Evolutionary conservation across 2,888 invertebrate species (phyloP), one percentile per base, ranked within the genome.

Genomic region (Mylabris sibirica): DNA sequence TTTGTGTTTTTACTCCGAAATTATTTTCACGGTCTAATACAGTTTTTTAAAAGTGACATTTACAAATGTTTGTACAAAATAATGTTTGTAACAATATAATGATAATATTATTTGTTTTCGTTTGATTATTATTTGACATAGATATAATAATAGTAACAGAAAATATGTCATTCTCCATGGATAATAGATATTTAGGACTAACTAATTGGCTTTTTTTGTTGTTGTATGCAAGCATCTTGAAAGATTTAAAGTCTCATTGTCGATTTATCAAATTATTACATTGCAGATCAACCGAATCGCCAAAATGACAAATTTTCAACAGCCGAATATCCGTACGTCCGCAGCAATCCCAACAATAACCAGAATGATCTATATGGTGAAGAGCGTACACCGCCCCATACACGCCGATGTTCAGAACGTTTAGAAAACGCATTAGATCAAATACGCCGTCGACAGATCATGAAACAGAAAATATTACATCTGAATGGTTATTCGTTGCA

Each of bases 341-440:
- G 81, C 22, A 80, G 77, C 24, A 76, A 74, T 65, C 77, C 74
- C 9, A 82, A 82, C 74, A 81, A 79, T 69, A 71, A 76, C 62
- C 57, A 24, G 2, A 26, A 57, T n/a, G n/a, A 57, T 26, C 74
- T 77, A 53, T 74, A 78, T 66, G 77, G 78, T 30, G 82, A 80
- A 41, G 81, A 81, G 9, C 74, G 81, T 73, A 75, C 78, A 49
- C 74, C 78, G 20, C 81, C 81, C 63, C 74, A 76, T 64, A 76
- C 75, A 9, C 76, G 74, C 34, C 86, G 89, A 70, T 92, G 92
- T 75, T 90, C 91, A 0, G 87, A 89, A 20, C 88, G 91, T 20
- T 83, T 92, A 67, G 92, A 92, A 81, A 87, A 87, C 11, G 92
- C 92, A 0, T 80, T 92, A 61, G 91, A 92, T 73, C 89, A 90